Base-by-base conservation (phyloP, 1,140 invertebrate genomes). In the Drosophila santomea region DNA sequence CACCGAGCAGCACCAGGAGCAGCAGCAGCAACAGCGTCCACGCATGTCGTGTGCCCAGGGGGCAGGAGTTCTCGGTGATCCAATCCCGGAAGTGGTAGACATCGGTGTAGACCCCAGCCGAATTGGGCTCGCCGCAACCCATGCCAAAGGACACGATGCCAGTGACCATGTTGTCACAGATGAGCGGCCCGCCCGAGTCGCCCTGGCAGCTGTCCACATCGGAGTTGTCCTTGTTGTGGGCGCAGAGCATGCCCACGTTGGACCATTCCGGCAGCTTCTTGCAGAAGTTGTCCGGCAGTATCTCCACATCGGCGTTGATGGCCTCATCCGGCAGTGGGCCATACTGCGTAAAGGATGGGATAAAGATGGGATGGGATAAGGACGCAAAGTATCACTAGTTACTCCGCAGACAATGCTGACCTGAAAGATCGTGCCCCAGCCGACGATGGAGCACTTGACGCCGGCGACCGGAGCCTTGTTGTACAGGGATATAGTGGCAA, bases 31-130 rank as follows among this genome's bases (percentile, higher is more conserved):
- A 41, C 5, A 25, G 3, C 7, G 7, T n/a, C 10, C 15, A 6
- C 28, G 10, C 2, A 2, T 15, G 28, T 20, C 4, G 11, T 2
- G 7, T 2, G 11, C 2, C 8, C 1, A 10, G 23, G 15, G 2
- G 14, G n/a, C 17, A 59, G 2, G 35, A 12, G 38, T 74, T 75
- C 0, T 8, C 6, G 4, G 3, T 1, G 11, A 94, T 93, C 93
- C 93, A 94, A 2, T 94, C 93, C 0, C 94, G 43, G 74, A 93
- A 95, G 12, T 92, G 57, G 2, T 94, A 93, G 0, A 97, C 95
- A 67, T 94, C 93, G 0, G 95, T 95, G 78, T 97, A 97, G 8
- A 97, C 95, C 0, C 96, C 96, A 0, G 96, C 96, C 68, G 93
- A 95, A 2, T 94, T 94, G 1, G 93, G 91, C 67, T 94, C 93